Evolutionary conservation across 92 coral and sea anemone genomes (phyloP).

Genomic region (Palythoa grandiflora): DNA sequence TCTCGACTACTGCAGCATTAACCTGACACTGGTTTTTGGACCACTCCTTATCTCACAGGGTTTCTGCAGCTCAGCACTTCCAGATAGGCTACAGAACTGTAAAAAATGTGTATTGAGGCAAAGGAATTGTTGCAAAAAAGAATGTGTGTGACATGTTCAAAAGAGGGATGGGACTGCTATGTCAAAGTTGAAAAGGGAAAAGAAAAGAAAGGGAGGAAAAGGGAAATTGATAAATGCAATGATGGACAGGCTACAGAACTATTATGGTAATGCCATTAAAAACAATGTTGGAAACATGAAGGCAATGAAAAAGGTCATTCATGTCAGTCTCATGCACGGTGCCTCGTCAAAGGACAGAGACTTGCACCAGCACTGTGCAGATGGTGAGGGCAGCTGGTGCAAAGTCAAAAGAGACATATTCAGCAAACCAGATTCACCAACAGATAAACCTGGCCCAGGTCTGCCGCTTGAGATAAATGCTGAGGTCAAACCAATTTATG

Average conservation of each 20-base stretch:
- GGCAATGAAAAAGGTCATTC: constrained; percentile 52
- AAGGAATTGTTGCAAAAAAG: too few species aligned
- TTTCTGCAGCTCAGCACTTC: too few species aligned
- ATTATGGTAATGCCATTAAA: constrained; percentile 46
- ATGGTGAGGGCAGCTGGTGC: constrained; percentile 58
- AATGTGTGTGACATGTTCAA: too few species aligned
- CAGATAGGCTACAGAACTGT: too few species aligned
- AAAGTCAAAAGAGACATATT: constrained; percentile 16
- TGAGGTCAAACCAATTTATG: constrained; percentile 50
- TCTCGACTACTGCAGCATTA: too few species aligned
- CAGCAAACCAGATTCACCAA: background rate
- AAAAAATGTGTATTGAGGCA: too few species aligned
- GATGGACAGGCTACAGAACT: constrained; percentile 44
- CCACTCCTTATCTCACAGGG: too few species aligned
- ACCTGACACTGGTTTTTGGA: too few species aligned
- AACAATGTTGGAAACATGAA: constrained; percentile 40
- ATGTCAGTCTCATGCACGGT: constrained; percentile 56
- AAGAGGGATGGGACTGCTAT: background rate
- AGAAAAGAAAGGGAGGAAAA: constrained; percentile 55
- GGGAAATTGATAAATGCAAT: constrained; percentile 55
- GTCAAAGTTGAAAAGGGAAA: constrained; percentile 50
- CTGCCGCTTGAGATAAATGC: constrained; percentile 53
- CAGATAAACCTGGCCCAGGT: constrained; percentile 57
- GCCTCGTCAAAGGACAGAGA: constrained; percentile 18
- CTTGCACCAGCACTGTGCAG: background rate